These are phyloP conservation scores for Solea solea DNA, from an alignment of 2,113 vertebrate genomes.

Conservation along the genomic window DNA sequence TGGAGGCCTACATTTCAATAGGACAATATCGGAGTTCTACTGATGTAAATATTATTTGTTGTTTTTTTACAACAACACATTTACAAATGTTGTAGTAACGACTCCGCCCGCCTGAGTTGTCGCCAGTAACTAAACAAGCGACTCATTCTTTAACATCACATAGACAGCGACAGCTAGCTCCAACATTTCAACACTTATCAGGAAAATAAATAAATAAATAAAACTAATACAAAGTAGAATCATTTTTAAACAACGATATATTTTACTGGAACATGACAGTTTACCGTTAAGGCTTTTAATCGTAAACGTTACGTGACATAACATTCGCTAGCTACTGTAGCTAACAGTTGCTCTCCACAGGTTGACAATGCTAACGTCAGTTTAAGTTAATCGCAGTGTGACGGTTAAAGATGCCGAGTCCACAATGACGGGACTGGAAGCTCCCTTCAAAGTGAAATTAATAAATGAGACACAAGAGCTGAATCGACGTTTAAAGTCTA, in stretches of 20 bases:
- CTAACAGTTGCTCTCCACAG: slow-evolving; percentile 34
- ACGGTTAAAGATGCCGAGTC: fast-evolving
- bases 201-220: neutral
- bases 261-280: fast-evolving
- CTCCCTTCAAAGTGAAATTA: too few relatives aligned
- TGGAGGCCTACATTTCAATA: too few relatives aligned
- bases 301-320: neutral
- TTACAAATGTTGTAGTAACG: neutral
- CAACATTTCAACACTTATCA: slow-evolving; percentile 9
- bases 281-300: fast-evolving
- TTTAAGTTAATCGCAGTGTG: neutral
- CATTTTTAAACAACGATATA: neutral
- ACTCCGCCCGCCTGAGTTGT: slow-evolving; percentile 40
- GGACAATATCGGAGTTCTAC: too few relatives aligned
- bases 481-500: slow-evolving; percentile 3
- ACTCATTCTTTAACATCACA: slow-evolving; percentile 8
- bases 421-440: fast-evolving
- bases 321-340: slow-evolving; percentile 7
- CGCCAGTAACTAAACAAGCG: slow-evolving; percentile 26
- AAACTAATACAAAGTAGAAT: neutral
- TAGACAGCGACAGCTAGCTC: slow-evolving; percentile 14
- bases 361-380: slow-evolving; percentile 37
- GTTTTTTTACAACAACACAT: neutral
- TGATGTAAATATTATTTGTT: too few relatives aligned
- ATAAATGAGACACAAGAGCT: fast-evolving